These are phyloP conservation scores for Paelopatides confundens DNA, from an alignment of 53 echinoderm and acorn worm genomes.

Conservation along the genomic window DNA sequence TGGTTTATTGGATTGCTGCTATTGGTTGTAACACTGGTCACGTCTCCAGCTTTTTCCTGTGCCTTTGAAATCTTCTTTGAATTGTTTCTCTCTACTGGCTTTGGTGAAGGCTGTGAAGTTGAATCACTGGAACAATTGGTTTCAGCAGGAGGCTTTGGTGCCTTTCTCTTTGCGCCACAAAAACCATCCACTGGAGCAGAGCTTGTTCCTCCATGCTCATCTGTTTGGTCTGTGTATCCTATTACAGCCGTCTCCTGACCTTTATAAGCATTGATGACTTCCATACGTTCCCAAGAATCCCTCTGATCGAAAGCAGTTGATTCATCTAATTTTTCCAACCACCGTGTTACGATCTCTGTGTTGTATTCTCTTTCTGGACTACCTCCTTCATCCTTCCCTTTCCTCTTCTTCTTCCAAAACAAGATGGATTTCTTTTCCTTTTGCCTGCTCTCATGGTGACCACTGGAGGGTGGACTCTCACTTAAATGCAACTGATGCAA, in stretches of 20 bases:
- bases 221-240: constrained; percentile 23
- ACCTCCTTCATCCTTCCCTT: constrained; percentile 70
- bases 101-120: neutral
- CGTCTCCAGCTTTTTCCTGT: neutral
- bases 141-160: constrained; percentile 75
- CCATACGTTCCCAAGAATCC: constrained; percentile 82
- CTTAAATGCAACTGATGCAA: constrained; percentile 8
- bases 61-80: neutral
- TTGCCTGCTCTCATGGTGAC: constrained; percentile 44
- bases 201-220: neutral
- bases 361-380: constrained; percentile 94
- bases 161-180: constrained; percentile 67
- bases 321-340: constrained; percentile 69
- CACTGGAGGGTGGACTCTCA: constrained; percentile 50
- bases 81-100: neutral
- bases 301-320: constrained; percentile 40
- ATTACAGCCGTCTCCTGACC: constrained; percentile 89
- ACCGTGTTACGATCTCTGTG: constrained; percentile 81
- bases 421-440: constrained; percentile 80
- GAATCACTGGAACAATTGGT: constrained; percentile 39
- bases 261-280: constrained; percentile 94
- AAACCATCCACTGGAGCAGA: neutral
- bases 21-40: neutral
- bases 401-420: constrained; percentile 70
- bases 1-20: neutral